Conservation (phyloP, 2,888 invertebrate genomes). For the Mechanitis mazaeus region DNA sequence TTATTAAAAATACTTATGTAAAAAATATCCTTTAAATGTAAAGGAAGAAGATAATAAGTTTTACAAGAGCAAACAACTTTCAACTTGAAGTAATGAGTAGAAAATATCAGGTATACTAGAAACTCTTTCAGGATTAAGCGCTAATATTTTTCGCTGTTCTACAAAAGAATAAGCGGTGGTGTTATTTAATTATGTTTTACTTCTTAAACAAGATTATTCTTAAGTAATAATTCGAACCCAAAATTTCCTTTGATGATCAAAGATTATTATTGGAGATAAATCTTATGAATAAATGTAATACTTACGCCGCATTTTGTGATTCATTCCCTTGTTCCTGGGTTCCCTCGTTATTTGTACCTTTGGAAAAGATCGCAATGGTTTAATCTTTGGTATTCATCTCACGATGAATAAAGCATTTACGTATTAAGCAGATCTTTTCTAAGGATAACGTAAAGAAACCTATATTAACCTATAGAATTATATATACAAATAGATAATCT, state of each 20-base stretch:
- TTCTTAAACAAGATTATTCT: not conserved
- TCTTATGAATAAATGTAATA: conserved; percentile 25
- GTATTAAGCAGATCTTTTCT: conserved; percentile 10
- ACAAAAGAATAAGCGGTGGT: not conserved
- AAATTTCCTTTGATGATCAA: conserved; percentile 5
- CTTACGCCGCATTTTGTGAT: conserved; percentile 24
- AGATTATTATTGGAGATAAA: conserved; percentile 17
- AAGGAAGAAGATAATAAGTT: not conserved
- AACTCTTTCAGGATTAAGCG: not conserved
- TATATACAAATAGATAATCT: no score
- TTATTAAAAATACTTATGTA: no score
- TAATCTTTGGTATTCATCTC: conserved; percentile 16
- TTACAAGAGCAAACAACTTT: conserved; percentile 1
- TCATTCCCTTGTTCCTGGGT: conserved; percentile 16
- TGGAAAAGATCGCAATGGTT: conserved; percentile 17
- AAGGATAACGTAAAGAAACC: conserved; percentile 4
- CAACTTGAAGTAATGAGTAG: not conserved
- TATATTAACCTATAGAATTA: no score
- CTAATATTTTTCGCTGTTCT: conserved; percentile 1
- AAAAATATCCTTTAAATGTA: no score
- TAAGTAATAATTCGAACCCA: not conserved
- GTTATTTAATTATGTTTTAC: conserved; percentile 4
- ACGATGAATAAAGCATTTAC: conserved; percentile 15
- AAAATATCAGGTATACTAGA: not conserved
- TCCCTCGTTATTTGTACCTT: conserved; percentile 14